Conservation (phyloP, 2,797 vertebrate genomes). For the Rhinatrema bivittatum region DNA sequence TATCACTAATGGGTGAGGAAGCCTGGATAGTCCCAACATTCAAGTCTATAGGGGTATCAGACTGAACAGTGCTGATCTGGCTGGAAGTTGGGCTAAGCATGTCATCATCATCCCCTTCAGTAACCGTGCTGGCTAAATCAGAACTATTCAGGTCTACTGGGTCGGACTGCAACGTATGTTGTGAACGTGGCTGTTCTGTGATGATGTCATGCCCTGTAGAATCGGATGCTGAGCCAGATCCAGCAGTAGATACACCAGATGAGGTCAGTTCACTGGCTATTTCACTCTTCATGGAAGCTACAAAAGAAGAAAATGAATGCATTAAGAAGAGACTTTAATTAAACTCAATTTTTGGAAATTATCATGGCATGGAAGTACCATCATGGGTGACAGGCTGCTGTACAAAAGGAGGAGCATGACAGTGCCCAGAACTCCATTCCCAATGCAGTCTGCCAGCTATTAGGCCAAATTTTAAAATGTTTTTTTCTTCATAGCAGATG, state of each 20-base stretch:
- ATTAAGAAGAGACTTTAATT: neutral
- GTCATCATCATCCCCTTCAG: constrained; percentile 75
- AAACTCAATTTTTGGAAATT: neutral
- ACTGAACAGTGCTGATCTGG: constrained; percentile 65
- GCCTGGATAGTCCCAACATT: constrained; percentile 61
- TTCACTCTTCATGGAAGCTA: constrained; percentile 70
- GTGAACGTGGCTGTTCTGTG: constrained; percentile 89
- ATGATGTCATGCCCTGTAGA: constrained; percentile 79
- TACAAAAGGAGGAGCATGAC: no score
- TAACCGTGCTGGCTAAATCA: constrained; percentile 57
- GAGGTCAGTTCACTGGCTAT: constrained; percentile 46
- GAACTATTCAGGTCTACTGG: constrained; percentile 75
- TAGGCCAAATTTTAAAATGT: no score
- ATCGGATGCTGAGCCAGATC: constrained; percentile 38
- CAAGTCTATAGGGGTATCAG: constrained; percentile 59
- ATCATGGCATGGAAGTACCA: no score
- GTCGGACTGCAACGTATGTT: constrained; percentile 85
- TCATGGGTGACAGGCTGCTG: no score
- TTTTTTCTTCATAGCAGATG: no score
- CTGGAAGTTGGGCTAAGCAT: constrained; percentile 86
- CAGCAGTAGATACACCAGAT: constrained; percentile 53
- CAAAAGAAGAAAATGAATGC: constrained; percentile 20
- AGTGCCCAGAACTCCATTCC: no score
- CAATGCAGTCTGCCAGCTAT: no score
- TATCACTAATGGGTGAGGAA: constrained; percentile 88